phyloP scores from a whole-genome alignment of 37 sponge, comb jelly and placozoan species.

The Crambe crambe region DNA sequence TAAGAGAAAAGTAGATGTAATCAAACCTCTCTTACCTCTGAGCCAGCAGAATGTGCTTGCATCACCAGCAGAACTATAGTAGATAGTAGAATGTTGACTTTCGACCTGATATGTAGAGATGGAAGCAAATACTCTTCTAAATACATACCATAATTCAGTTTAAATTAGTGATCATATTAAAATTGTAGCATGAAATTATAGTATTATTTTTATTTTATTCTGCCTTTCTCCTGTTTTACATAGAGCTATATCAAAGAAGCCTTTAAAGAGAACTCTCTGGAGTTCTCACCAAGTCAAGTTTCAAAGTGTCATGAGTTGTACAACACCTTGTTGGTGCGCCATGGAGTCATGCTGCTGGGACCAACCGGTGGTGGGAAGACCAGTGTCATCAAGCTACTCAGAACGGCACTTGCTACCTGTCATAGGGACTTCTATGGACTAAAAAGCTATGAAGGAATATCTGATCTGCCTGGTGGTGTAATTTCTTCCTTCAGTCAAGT shows the following conservation, averaged over 20 bases:
- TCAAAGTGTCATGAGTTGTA: conserved; percentile 65
- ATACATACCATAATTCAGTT: no score
- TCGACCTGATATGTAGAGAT: no score
- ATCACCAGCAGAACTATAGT: no score
- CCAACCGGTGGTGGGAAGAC: conserved; percentile 81
- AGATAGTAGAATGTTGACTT: no score
- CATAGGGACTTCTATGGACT: conserved; percentile 25
- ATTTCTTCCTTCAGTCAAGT: no score
- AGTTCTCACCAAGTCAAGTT: conserved; percentile 30
- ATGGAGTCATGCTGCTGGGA: conserved; percentile 82
- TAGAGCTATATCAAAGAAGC: conserved; percentile 25
- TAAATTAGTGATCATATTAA: no score
- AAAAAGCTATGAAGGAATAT: neutral
- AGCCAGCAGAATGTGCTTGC: no score
- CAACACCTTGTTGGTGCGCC: conserved; percentile 60
- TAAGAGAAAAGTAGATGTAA: neutral
- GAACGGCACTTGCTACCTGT: conserved; percentile 47
- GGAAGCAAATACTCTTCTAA: no score
- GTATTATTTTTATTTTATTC: neutral
- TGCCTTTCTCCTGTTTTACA: neutral
- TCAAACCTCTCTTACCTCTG: neutral
- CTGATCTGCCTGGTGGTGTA: no score
- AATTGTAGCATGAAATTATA: no score
- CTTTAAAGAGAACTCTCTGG: neutral
- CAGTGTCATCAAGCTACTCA: conserved; percentile 48